A percentile compares a stretch with the other conserved stretches of the same genome.
These are phyloP conservation scores for Plecturocebus donacophilus DNA, from an alignment of 2,113 vertebrate species.

Conservation along the genomic window DNA sequence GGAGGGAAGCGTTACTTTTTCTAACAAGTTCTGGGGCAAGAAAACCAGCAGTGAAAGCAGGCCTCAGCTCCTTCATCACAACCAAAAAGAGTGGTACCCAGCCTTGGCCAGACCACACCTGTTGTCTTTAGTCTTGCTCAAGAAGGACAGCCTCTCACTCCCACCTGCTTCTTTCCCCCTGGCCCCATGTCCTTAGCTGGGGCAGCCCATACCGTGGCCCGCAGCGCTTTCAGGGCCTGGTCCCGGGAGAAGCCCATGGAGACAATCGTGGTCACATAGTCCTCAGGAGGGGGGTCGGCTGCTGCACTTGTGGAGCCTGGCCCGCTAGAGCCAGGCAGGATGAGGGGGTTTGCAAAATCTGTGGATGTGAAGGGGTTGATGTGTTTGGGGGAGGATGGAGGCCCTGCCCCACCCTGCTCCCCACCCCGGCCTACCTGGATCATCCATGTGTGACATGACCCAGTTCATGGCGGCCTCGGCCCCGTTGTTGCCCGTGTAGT, in stretches of 20 bases:
- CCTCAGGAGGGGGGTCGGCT: slow-evolving; percentile 92
- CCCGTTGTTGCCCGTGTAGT: slow-evolving; percentile 97
- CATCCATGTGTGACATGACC: slow-evolving; percentile 99
- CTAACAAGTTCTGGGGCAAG: background rate
- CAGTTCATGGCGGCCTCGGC: slow-evolving; percentile 98
- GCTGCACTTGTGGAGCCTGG: slow-evolving; percentile 89
- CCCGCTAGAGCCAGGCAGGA: slow-evolving; percentile 94
- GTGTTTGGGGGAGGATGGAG: background rate
- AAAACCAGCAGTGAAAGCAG: background rate
- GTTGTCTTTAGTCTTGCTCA: background rate
- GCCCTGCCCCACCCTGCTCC: background rate
- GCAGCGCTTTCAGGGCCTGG: slow-evolving; percentile 96
- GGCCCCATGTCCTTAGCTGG: background rate
- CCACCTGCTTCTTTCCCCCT: background rate
- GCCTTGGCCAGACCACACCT: background rate
- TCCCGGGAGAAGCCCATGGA: slow-evolving; percentile 99
- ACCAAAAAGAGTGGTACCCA: background rate
- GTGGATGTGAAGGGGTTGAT: slow-evolving; percentile 60
- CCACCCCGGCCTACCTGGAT: slow-evolving; percentile 90
- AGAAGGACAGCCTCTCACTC: background rate
- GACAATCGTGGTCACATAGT: slow-evolving; percentile 96
- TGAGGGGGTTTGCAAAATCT: slow-evolving; percentile 96
- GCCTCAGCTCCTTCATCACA: background rate
- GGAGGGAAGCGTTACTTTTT: background rate
- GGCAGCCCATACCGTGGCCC: slow-evolving; percentile 91